Base-by-base conservation (phyloP, 2,113 vertebrate genomes). In the Hylia prasina region DNA sequence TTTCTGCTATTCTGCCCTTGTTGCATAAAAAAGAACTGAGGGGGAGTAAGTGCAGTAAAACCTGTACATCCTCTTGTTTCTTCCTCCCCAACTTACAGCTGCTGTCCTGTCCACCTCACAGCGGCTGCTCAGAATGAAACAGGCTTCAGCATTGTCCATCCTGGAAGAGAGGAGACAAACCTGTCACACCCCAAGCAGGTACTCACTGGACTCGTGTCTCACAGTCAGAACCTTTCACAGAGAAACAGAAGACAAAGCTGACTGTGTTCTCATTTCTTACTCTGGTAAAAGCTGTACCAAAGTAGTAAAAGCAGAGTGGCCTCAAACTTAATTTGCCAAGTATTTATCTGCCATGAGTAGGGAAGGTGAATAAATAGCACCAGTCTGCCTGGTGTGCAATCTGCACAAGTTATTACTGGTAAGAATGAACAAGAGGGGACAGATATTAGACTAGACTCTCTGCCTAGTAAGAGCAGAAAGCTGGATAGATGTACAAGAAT, bases 121-220 rank as follows among this genome's bases (percentile, higher is more conserved):
- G 42, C 99, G 98, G 88, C 99, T 99, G 97, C 99, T 99, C 76
- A 99, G 97, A 89, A 99, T 99, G 77, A 99, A 99, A 97, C 99
- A 99, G 79, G 99, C 99, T 82, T 99, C 99, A 15, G 99, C 99
- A 83, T 99, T 98, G 53, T 99, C 99, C 99, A 99, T 99, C 96
- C 99, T 99, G 97, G 87, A 95, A 87, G 53, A 58, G 13, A 86
- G 70, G 79, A 87, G 84, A 91, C 77, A 96, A 83, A 57, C 12
- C 31, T 72, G 75, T 94, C 82, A 95, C 28, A 39, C 16, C 35
- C 56, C 60, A 68, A n/a, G 24, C 81, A 76, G 61, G 57, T 11
- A 45, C 18, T 24, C 60, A 10, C 1, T 48, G 51, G 31, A 65
- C 10, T 42, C 40, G 2, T 39, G 33, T 95, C 82, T 89, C 53